phyloP scores from a whole-genome alignment of 2,888 invertebrate genomes.

The Neoitamus cyanurus region DNA sequence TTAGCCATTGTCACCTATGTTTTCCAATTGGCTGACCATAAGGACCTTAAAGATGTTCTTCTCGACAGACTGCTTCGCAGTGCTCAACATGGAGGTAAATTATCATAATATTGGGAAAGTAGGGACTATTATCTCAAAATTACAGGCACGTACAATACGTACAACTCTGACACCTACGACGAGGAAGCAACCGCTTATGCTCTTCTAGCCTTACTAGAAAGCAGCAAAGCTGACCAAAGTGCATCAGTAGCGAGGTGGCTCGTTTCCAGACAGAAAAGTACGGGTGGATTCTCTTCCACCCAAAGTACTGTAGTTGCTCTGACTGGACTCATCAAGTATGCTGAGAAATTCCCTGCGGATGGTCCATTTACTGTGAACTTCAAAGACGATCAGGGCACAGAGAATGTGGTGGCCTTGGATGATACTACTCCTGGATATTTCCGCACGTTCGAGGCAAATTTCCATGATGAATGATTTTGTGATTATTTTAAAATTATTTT shows the following conservation, averaged over 20 bases:
- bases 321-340: conserved; percentile 74
- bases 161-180: not conserved
- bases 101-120: not conserved
- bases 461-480: conserved; percentile 53
- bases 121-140: conserved; percentile 66
- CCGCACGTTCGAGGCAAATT: conserved; percentile 78
- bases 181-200: conserved; percentile 92
- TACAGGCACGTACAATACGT: not conserved
- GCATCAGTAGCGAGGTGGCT: conserved; percentile 79
- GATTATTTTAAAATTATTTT: too few relatives aligned
- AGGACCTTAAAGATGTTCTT: conserved; percentile 74
- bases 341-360: conserved; percentile 64
- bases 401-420: conserved; percentile 68
- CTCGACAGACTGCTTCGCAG: conserved; percentile 69
- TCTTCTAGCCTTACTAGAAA: conserved; percentile 76
- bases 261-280: conserved; percentile 73
- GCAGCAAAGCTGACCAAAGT: conserved; percentile 60
- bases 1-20: conserved; percentile 82
- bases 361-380: conserved; percentile 60
- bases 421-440: conserved; percentile 83
- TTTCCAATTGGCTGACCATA: conserved; percentile 80
- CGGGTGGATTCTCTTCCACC: conserved; percentile 81
- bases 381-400: conserved; percentile 53
- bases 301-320: conserved; percentile 83
- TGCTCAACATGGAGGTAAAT: conserved; percentile 68